Conservation (phyloP, 2,797 vertebrate species). For the Hemitrygon akajei region DNA sequence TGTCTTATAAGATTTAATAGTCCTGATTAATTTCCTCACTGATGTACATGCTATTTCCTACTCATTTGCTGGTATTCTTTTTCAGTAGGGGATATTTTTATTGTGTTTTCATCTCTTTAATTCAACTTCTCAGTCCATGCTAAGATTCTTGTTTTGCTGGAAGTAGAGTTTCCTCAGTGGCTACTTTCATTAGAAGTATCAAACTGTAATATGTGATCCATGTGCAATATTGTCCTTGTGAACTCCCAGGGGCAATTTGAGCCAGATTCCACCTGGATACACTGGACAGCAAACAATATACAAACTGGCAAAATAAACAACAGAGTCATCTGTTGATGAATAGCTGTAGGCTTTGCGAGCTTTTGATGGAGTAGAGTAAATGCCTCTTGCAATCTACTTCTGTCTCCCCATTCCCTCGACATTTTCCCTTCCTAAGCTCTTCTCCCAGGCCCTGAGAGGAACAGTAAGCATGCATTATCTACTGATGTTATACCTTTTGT, state of each 20-base stretch:
- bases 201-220: not conserved
- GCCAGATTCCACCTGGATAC: not conserved
- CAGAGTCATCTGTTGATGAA: not conserved
- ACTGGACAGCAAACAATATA: constrained; percentile 9
- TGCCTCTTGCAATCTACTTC: not conserved
- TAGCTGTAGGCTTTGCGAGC: not conserved
- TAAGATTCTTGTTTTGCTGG: not conserved
- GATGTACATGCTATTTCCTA: not conserved
- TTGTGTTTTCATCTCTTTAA: not conserved
- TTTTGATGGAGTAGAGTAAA: not conserved
- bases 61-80: not conserved
- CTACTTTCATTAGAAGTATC: not conserved
- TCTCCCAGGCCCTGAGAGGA: not conserved
- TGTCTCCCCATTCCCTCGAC: not conserved
- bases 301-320: not conserved
- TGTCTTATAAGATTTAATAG: not conserved
- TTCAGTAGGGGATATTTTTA: not conserved
- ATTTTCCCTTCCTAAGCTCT: not conserved
- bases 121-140: not conserved
- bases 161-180: not conserved
- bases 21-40: not conserved
- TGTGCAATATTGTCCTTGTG: not conserved
- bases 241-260: not conserved
- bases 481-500: not conserved
- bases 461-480: not conserved